These are phyloP conservation scores for Microcebus lehilahytsara DNA, from an alignment of 2,113 vertebrate genomes.

Conservation along the genomic window DNA sequence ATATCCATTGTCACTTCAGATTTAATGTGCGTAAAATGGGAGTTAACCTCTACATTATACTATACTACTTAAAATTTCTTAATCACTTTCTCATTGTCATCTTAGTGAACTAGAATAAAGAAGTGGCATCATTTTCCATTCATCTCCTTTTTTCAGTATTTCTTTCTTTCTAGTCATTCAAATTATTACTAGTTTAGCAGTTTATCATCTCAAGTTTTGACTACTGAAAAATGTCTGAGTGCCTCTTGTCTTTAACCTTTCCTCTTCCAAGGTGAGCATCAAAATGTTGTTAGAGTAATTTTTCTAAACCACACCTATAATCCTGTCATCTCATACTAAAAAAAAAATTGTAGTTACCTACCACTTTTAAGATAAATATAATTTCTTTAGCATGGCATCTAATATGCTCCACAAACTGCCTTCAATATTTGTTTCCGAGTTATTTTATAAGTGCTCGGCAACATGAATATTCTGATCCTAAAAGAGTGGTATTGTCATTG, in stretches of 20 bases:
- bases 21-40: neutral
- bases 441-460: neutral
- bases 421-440: neutral
- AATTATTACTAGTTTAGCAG: neutral
- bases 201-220: neutral
- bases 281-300: neutral
- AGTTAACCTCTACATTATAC: neutral
- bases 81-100: neutral
- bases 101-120: neutral
- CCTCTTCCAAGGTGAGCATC: neutral
- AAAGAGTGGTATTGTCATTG: neutral
- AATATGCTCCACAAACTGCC: neutral
- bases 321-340: neutral
- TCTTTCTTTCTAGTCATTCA: neutral
- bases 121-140: neutral
- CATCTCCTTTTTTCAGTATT: neutral
- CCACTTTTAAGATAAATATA: neutral
- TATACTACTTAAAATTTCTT: neutral
- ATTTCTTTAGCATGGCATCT: neutral
- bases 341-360: neutral
- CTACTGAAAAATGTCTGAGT: neutral
- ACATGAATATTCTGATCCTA: neutral
- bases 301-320: neutral
- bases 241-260: neutral
- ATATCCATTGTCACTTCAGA: neutral